Evolutionary conservation across 2,888 invertebrate genomes (phyloP).

Genomic region (Eupeodes latifasciatus): DNA sequence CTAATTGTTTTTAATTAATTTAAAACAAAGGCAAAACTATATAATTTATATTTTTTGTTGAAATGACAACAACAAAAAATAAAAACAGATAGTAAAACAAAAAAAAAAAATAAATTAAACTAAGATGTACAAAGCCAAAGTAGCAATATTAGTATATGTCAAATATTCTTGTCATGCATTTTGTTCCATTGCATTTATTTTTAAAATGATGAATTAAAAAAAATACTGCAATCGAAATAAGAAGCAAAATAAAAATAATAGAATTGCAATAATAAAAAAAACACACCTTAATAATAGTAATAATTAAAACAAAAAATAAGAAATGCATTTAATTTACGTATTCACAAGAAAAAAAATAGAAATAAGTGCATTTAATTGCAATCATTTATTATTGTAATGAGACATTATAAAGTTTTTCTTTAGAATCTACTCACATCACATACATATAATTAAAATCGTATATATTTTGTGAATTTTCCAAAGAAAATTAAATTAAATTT

Average conservation of each 20-base stretch:
- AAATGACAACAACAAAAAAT: constrained; percentile 32
- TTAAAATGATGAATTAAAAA: constrained; percentile 27
- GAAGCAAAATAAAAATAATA: constrained; percentile 8
- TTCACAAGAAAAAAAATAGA: constrained; percentile 31
- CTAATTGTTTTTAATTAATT: constrained; percentile 15
- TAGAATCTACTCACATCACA: constrained; percentile 18
- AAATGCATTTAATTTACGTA: constrained; percentile 70
- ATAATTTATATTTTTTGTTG: constrained; percentile 21
- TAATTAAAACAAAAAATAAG: constrained; percentile 33
- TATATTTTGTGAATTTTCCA: constrained; percentile 28
- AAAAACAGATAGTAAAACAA: constrained; percentile 1
- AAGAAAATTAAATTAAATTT: constrained; percentile 13
- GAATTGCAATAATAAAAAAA: background rate
- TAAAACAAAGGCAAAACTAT: constrained; percentile 10
- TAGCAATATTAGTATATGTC: constrained; percentile 75
- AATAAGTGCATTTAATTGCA: constrained; percentile 27
- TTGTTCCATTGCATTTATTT: constrained; percentile 72
- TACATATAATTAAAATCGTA: background rate
- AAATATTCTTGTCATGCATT: constrained; percentile 64
- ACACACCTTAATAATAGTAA: constrained; percentile 35
- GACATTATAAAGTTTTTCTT: constrained; percentile 22
- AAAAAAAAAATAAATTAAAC: constrained; percentile 40
- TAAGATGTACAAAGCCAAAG: constrained; percentile 76
- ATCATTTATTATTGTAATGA: constrained; percentile 39
- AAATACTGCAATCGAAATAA: constrained; percentile 8